These are phyloP conservation scores for Lagopus muta DNA, from an alignment of 2,113 vertebrate genomes.

Conservation along the genomic window DNA sequence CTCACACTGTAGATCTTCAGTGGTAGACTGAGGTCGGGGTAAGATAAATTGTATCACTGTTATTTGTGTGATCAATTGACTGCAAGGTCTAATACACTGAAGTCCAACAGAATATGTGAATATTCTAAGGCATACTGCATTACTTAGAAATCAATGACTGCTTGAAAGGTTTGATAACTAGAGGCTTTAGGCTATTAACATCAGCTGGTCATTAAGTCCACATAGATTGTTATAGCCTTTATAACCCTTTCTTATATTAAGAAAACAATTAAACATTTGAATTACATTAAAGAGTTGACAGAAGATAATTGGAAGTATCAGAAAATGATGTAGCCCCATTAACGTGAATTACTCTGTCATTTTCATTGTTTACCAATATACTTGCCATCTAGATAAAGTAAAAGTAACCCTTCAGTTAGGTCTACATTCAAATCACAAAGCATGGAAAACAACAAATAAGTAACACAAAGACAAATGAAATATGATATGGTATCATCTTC, in stretches of 20 bases:
- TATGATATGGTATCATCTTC: neutral
- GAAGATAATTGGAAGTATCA: constrained; percentile 69
- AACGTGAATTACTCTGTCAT: constrained; percentile 61
- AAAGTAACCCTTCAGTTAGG: constrained; percentile 6
- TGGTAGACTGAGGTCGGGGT: neutral
- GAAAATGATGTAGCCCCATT: constrained; percentile 56
- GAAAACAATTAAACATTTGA: constrained; percentile 74
- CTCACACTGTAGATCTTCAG: neutral
- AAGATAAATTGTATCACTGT: constrained; percentile 50
- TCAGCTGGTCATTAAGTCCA: constrained; percentile 67
- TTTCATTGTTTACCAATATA: constrained; percentile 54
- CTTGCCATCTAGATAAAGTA: constrained; percentile 32
- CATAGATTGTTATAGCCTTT: constrained; percentile 65
- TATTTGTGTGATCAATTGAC: constrained; percentile 61
- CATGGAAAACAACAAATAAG: neutral
- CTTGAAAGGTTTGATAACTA: constrained; percentile 42
- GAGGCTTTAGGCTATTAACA: constrained; percentile 51
- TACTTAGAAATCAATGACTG: constrained; percentile 50
- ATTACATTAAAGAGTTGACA: constrained; percentile 66
- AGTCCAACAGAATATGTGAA: constrained; percentile 31
- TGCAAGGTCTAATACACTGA: constrained; percentile 35
- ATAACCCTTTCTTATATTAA: constrained; percentile 67
- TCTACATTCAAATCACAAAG: neutral
- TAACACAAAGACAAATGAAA: neutral
- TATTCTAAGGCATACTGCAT: neutral